A percentile compares a stretch with the other conserved stretches of the same genome.
These are phyloP conservation scores for Rhagonycha lutea DNA, from an alignment of 2,888 invertebrate genomes.

Conservation along the genomic window DNA sequence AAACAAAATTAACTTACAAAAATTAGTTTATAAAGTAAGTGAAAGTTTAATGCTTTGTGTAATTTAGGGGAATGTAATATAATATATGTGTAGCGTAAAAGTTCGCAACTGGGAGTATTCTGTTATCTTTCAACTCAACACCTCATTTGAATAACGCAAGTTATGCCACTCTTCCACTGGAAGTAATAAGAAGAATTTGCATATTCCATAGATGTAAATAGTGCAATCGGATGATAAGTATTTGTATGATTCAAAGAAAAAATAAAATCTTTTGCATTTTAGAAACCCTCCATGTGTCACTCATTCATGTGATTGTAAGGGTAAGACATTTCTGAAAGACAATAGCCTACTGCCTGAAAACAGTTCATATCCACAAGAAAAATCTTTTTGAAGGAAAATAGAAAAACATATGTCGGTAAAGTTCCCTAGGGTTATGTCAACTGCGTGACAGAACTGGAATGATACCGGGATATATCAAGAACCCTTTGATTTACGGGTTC, in stretches of 20 bases:
- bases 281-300: neutral
- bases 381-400: neutral
- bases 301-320: neutral
- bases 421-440: conserved; percentile 7
- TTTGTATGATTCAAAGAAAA: neutral
- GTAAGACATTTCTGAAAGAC: neutral
- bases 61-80: neutral
- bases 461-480: conserved; percentile 6
- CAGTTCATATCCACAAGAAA: neutral
- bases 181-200: conserved; percentile 5
- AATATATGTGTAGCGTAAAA: neutral
- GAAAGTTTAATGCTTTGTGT: neutral
- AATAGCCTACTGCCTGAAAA: neutral
- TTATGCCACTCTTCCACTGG: conserved; percentile 6
- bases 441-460: conserved; percentile 10
- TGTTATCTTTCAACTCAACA: conserved; percentile 12
- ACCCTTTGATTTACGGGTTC: conserved; percentile 5
- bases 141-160: conserved; percentile 14
- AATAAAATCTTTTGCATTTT: neutral
- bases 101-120: neutral
- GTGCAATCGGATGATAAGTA: neutral
- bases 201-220: neutral
- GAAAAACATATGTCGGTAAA: conserved; percentile 8
- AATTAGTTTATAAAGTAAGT: neutral
- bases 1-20: neutral